These are phyloP conservation scores for Noctua fimbriata DNA, from an alignment of 2,888 invertebrate species.

Conservation along the genomic window DNA sequence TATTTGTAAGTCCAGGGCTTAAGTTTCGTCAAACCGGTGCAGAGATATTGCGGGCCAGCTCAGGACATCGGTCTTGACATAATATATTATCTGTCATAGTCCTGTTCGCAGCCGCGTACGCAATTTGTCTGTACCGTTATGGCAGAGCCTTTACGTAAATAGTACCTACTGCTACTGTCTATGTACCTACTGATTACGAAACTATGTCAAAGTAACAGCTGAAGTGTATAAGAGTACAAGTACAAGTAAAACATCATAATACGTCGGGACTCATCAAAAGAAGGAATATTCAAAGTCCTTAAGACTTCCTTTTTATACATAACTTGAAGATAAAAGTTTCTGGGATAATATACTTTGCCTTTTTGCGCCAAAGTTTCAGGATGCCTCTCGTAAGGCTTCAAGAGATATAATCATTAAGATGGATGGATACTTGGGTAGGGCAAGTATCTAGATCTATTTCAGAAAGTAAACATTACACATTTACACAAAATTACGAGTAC, in stretches of 20 bases:
- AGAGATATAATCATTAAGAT: conserved; percentile 44
- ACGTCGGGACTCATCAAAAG: conserved; percentile 24
- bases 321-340: conserved; percentile 42
- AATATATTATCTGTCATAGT: background rate
- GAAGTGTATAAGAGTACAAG: background rate
- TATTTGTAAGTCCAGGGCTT: background rate
- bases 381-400: conserved; percentile 34
- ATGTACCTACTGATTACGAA: background rate
- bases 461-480: conserved; percentile 29
- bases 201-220: background rate
- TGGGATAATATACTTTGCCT: conserved; percentile 37
- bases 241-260: background rate
- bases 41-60: background rate
- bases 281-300: conserved; percentile 30
- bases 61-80: background rate
- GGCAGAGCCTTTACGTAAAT: background rate
- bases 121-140: background rate
- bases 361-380: conserved; percentile 43
- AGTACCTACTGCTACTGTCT: background rate
- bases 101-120: background rate
- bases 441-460: conserved; percentile 10
- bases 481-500: conserved; percentile 5
- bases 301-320: conserved; percentile 25
- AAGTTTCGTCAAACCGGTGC: background rate
- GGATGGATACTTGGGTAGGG: conserved; percentile 14